These are phyloP conservation scores for Lontra canadensis DNA, from an alignment of 2,113 vertebrate genomes.

Conservation along the genomic window DNA sequence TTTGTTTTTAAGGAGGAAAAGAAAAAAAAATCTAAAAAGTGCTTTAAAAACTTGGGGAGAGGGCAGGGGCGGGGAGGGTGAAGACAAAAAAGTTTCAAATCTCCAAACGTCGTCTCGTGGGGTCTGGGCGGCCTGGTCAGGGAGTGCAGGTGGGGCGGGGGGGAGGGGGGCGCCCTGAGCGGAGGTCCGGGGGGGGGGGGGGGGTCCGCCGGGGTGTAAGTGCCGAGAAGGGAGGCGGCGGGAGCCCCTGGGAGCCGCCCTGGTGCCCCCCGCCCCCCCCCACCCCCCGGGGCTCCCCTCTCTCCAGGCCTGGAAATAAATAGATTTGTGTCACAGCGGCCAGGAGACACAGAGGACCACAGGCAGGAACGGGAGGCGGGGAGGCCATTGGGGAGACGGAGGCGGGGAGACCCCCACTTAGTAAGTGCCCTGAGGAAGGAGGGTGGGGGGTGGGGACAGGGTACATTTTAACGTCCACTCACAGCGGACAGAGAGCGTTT, in stretches of 20 bases:
- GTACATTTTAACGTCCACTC: constrained; percentile 75
- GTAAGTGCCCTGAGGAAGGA: constrained; percentile 81
- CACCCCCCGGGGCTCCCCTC: background rate
- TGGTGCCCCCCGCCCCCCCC: background rate
- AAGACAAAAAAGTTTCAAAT: constrained; percentile 35
- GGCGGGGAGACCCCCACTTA: constrained; percentile 60
- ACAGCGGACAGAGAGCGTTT: constrained; percentile 73
- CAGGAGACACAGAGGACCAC: constrained; percentile 19
- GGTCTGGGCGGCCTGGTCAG: background rate
- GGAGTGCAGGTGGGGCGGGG: background rate
- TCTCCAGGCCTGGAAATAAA: constrained; percentile 65
- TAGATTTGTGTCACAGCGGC: constrained; percentile 43
- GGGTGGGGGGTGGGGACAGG: constrained; percentile 50
- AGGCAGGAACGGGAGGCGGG: background rate
- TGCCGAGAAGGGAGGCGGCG: background rate
- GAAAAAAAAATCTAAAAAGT: constrained; percentile 80
- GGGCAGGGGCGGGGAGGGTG: background rate
- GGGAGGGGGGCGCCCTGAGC: background rate
- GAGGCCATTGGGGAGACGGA: background rate
- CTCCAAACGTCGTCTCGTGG: background rate
- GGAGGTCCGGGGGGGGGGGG: background rate
- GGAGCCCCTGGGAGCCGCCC: background rate
- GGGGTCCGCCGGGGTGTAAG: constrained; percentile 26
- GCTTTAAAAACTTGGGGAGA: constrained; percentile 78
- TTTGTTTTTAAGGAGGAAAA: constrained; percentile 68